Evolutionary conservation across 2,797 vertebrate species (phyloP).

Genomic region (Sciurus carolinensis): DNA sequence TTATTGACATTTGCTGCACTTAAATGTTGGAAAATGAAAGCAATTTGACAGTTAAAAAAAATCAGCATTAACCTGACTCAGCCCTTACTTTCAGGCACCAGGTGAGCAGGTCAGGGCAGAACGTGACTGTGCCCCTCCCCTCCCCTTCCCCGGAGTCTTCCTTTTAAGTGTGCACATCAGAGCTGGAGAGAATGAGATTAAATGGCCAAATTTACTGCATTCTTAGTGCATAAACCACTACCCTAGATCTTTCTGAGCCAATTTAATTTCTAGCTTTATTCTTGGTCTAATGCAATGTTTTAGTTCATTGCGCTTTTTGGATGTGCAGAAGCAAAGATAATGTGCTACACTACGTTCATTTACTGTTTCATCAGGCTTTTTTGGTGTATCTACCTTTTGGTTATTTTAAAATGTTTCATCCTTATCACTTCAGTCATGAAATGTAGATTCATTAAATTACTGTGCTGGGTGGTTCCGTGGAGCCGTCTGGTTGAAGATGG

Average conservation of each 20-base stretch:
- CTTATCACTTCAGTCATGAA: slow-evolving; percentile 91
- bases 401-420: slow-evolving; percentile 92
- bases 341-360: slow-evolving; percentile 92
- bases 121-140: slow-evolving; percentile 28
- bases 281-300: slow-evolving; percentile 93
- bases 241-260: slow-evolving; percentile 90
- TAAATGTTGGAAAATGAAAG: slow-evolving; percentile 88
- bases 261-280: slow-evolving; percentile 93
- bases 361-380: slow-evolving; percentile 92
- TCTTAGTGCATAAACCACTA: slow-evolving; percentile 91
- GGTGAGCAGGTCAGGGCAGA: slow-evolving; percentile 73
- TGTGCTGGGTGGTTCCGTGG: slow-evolving; percentile 83
- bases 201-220: slow-evolving; percentile 90
- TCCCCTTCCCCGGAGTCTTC: slow-evolving; percentile 73
- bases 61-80: slow-evolving; percentile 70
- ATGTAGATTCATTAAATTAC: slow-evolving; percentile 91
- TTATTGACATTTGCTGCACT: slow-evolving; percentile 85
- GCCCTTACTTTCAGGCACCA: slow-evolving; percentile 7
- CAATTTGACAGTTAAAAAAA: slow-evolving; percentile 85
- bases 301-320: slow-evolving; percentile 93
- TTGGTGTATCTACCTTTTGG: slow-evolving; percentile 92
- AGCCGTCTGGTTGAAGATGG: slow-evolving; percentile 83
- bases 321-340: slow-evolving; percentile 93
- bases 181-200: slow-evolving; percentile 89
- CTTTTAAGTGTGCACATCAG: slow-evolving; percentile 84